A percentile compares a stretch with the other conserved stretches of the same genome.
Evolutionary conservation across 2,113 vertebrate genomes (phyloP).

Genomic region (Thymallus thymallus): DNA sequence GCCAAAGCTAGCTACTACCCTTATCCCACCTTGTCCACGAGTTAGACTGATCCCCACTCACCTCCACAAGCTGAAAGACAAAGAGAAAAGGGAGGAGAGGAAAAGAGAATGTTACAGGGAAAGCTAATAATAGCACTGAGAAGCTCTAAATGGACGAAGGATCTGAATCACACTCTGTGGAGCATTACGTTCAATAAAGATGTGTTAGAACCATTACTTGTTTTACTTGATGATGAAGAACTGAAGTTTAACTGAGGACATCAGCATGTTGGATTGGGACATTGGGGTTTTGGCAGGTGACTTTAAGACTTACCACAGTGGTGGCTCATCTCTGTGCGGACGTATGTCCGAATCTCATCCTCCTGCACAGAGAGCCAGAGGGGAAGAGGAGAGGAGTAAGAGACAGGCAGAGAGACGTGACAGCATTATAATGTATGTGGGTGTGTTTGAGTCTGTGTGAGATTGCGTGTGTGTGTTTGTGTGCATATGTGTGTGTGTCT

Average conservation of each 20-base stretch:
- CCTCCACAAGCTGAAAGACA: slow-evolving; percentile 86
- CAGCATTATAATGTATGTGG: not conserved
- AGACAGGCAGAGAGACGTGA: not conserved
- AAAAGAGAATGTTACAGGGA: slow-evolving; percentile 15
- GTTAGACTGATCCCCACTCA: slow-evolving; percentile 60
- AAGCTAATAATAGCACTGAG: too few species aligned
- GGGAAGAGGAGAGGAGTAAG: not conserved
- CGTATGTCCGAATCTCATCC: slow-evolving; percentile 86
- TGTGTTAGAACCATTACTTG: too few species aligned
- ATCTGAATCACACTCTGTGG: slow-evolving; percentile 15
- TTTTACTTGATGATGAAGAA: slow-evolving; percentile 1
- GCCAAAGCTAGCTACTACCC: not conserved
- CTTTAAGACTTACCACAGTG: slow-evolving; percentile 87
- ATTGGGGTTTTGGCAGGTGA: too few species aligned
- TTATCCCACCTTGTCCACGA: slow-evolving; percentile 7
- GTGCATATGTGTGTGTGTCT: not conserved
- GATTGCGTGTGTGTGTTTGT: not conserved
- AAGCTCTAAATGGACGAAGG: slow-evolving; percentile 14
- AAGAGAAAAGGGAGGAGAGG: slow-evolving; percentile 17
- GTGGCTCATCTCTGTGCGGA: slow-evolving; percentile 93
- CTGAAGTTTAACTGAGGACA: slow-evolving; percentile 47
- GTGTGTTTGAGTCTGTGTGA: too few species aligned
- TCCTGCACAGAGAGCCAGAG: slow-evolving; percentile 71
- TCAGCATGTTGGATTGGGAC: slow-evolving; percentile 26
- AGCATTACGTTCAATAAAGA: slow-evolving; percentile 3